These are phyloP conservation scores for Nemoura dubitans DNA, from an alignment of 2,888 invertebrate genomes.

Conservation along the genomic window DNA sequence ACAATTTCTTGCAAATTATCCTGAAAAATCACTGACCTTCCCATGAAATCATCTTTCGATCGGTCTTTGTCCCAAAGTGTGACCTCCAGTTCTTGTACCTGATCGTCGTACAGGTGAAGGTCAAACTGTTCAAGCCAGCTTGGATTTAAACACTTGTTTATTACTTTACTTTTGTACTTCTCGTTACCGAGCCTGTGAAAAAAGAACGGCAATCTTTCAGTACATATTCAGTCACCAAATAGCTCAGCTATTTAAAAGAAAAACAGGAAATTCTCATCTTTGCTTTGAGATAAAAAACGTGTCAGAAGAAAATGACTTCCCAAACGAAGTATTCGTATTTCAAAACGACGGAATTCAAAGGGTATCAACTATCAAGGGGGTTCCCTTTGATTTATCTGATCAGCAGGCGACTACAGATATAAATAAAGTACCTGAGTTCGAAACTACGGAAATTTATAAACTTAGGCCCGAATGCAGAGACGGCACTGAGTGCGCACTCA, in stretches of 20 bases:
- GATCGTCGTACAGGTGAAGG: constrained; percentile 84
- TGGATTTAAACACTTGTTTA: constrained; percentile 85
- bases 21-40: constrained; percentile 63
- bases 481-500: no score
- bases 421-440: no score
- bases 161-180: constrained; percentile 88
- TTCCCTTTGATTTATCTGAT: neutral
- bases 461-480: no score
- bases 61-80: constrained; percentile 90
- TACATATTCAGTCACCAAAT: no score
- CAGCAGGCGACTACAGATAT: neutral
- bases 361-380: neutral
- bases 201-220: constrained; percentile 44
- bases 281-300: no score
- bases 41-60: constrained; percentile 88
- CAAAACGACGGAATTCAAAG: neutral
- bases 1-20: no score
- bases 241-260: no score
- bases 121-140: constrained; percentile 98
- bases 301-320: no score
- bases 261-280: no score
- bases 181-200: constrained; percentile 87
- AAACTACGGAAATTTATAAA: no score
- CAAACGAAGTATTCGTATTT: no score
- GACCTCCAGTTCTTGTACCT: constrained; percentile 90